These are phyloP conservation scores for Blennius ocellaris DNA, from an alignment of 2,113 vertebrate genomes.

Conservation along the genomic window DNA sequence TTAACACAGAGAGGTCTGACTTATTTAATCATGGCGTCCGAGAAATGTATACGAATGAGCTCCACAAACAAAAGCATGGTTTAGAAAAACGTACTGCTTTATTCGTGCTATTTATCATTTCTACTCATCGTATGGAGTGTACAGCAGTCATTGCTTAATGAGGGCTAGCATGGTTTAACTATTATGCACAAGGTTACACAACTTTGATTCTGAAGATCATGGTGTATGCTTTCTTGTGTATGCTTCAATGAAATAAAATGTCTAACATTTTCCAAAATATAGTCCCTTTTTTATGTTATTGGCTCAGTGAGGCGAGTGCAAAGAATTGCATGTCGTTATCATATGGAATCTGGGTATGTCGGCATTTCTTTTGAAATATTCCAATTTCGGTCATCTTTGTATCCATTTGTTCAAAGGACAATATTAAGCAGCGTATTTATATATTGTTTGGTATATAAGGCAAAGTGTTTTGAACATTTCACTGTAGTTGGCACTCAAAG, in stretches of 20 bases:
- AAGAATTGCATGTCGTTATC: no score
- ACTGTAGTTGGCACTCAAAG: no score
- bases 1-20: conserved; percentile 8
- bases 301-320: neutral
- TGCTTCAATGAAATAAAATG: conserved; percentile 73
- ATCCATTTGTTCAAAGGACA: no score
- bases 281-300: conserved; percentile 13
- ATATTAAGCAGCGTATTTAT: no score
- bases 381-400: no score
- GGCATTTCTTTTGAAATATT: no score
- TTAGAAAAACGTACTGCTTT: conserved; percentile 64
- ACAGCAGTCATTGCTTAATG: conserved; percentile 71
- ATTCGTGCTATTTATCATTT: conserved; percentile 66
- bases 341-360: no score
- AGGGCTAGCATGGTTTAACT: conserved; percentile 82
- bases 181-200: conserved; percentile 80
- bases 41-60: conserved; percentile 41
- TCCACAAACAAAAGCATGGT: conserved; percentile 62
- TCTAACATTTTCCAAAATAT: conserved; percentile 70
- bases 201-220: conserved; percentile 70
- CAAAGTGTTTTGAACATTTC: no score
- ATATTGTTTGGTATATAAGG: no score
- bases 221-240: conserved; percentile 78
- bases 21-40: conserved; percentile 21
- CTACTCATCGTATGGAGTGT: conserved; percentile 65